A percentile compares a stretch with the other conserved stretches of the same genome.
phyloP scores from a whole-genome alignment of 2,113 vertebrate species.

The Indri indri region DNA sequence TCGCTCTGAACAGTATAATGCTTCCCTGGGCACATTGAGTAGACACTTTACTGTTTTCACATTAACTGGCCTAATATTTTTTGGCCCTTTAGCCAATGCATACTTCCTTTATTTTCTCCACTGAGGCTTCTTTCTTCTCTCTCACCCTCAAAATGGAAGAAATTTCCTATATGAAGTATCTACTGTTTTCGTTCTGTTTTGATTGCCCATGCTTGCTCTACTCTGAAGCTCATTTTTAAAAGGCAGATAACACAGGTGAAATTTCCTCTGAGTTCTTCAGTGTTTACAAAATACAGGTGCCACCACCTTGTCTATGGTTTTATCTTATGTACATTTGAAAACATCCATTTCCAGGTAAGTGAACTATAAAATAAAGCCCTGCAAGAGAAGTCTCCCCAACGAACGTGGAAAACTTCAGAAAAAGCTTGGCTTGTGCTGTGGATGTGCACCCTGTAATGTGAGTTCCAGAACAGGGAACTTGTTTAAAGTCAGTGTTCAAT shows the following conservation, averaged over 20 bases:
- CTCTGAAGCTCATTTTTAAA: slow-evolving; percentile 46
- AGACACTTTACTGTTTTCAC: neutral
- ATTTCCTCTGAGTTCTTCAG: slow-evolving; percentile 27
- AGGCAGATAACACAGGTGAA: neutral
- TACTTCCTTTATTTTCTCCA: neutral
- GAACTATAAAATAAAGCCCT: neutral
- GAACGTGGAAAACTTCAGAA: neutral
- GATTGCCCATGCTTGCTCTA: neutral
- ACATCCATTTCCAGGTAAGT: neutral
- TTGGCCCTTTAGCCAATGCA: neutral
- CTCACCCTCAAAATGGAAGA: neutral
- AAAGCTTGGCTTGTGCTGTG: neutral
- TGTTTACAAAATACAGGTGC: neutral
- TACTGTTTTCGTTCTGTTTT: neutral
- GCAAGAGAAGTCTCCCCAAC: neutral
- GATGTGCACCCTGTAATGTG: neutral
- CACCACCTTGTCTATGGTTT: neutral
- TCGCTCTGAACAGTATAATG: neutral
- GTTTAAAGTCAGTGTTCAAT: neutral
- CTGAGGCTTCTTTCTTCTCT: neutral
- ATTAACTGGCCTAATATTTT: neutral
- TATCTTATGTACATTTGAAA: fast-evolving
- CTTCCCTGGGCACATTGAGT: neutral
- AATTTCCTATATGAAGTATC: neutral
- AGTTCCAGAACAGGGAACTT: neutral